Percentiles rank a stretch among this genome's conserved stretches.
phyloP scores from a whole-genome alignment of 2,888 invertebrate genomes.

The Limnephilus rhombicus region DNA sequence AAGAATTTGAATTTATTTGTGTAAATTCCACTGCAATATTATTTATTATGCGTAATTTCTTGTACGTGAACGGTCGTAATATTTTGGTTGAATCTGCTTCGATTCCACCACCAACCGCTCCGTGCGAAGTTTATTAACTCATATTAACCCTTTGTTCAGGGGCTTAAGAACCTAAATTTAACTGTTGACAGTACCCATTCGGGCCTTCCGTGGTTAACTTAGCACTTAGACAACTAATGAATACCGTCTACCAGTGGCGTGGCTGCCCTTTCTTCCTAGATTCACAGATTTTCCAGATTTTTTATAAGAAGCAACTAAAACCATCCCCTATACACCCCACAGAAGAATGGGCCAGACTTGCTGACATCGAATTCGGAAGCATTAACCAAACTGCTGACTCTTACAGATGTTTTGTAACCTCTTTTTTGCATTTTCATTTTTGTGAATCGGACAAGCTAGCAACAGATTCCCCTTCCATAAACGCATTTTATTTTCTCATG shows the following conservation, averaged over 20 bases:
- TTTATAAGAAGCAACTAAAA: no score
- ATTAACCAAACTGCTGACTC: no score
- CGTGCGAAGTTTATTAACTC: constrained; percentile 43
- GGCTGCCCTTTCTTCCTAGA: background rate
- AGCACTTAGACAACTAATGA: constrained; percentile 65
- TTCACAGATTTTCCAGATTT: background rate
- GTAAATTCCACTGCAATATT: background rate
- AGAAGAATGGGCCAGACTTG: no score
- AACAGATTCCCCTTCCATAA: background rate
- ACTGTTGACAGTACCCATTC: constrained; percentile 64
- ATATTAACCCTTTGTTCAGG: constrained; percentile 40
- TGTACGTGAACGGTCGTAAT: background rate
- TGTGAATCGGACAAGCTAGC: background rate
- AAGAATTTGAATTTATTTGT: background rate
- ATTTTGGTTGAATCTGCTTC: background rate
- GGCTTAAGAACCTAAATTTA: constrained; percentile 57
- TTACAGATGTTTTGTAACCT: no score
- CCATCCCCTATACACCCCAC: no score
- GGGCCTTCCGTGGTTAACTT: constrained; percentile 62
- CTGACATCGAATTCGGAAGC: no score
- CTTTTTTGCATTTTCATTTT: no score
- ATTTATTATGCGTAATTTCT: background rate
- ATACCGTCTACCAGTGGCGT: constrained; percentile 48
- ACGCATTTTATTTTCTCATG: background rate
- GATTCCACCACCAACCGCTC: background rate